Conservation (phyloP, 2,797 vertebrate species). For the Hypotaenidia philippensis region DNA sequence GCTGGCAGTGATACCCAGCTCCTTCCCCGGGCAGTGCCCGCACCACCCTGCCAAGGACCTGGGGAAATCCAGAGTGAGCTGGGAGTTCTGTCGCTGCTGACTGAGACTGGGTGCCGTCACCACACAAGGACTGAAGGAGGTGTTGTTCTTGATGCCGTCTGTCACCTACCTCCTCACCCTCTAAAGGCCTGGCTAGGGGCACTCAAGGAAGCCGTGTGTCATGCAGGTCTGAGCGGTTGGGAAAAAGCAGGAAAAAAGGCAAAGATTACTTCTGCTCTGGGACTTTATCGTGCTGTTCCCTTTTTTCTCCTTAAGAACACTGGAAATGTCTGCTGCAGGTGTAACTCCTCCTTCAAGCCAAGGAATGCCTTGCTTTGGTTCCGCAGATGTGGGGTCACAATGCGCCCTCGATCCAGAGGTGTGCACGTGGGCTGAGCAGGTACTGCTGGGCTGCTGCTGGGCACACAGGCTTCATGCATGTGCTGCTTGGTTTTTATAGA, state of each 20-base stretch:
- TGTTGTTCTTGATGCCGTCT: background rate
- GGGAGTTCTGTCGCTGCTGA: background rate
- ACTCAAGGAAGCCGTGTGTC: background rate
- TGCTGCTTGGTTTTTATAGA: fast-evolving
- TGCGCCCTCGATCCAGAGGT: background rate
- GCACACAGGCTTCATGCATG: background rate
- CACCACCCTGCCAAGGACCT: background rate
- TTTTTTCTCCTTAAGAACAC: background rate
- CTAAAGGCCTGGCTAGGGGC: background rate
- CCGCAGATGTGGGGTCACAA: background rate
- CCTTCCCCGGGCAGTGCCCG: background rate
- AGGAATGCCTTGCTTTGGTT: background rate
- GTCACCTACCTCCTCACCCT: background rate
- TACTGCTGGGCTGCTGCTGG: background rate
- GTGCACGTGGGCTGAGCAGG: fast-evolving
- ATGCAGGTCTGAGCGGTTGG: background rate
- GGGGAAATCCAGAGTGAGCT: background rate
- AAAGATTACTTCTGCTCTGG: background rate
- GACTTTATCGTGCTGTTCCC: background rate
- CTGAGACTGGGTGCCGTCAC: fast-evolving
- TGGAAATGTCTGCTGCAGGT: background rate
- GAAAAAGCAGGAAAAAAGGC: background rate
- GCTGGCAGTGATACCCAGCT: background rate
- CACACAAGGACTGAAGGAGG: background rate
- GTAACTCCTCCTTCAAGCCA: background rate